Evolutionary conservation across 2,113 vertebrate genomes (phyloP).

Genomic region (Xiphophorus couchianus): DNA sequence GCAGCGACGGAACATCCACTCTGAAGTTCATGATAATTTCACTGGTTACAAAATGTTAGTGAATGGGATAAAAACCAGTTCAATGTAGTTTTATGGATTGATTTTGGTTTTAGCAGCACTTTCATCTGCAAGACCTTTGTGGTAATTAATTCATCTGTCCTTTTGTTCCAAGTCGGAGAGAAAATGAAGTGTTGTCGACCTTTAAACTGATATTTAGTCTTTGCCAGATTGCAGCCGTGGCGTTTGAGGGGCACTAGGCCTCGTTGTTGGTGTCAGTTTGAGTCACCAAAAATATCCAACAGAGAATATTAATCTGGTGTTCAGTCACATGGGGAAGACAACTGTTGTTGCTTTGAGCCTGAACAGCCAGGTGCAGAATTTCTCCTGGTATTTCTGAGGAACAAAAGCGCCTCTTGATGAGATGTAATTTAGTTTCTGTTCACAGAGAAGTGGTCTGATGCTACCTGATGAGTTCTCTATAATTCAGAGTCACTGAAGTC

Average conservation of each 20-base stretch:
- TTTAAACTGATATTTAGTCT: slow-evolving; percentile 76
- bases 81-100: slow-evolving; percentile 21
- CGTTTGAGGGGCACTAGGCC: slow-evolving; percentile 38
- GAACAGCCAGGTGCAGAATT: slow-evolving; percentile 27
- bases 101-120: slow-evolving; percentile 37
- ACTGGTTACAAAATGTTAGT: not conserved
- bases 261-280: slow-evolving; percentile 48
- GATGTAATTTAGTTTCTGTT: slow-evolving; percentile 38
- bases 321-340: slow-evolving; percentile 2
- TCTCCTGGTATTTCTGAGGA: slow-evolving; percentile 16
- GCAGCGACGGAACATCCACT: not conserved
- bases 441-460: slow-evolving; percentile 16
- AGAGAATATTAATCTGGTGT: slow-evolving; percentile 17
- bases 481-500: slow-evolving; percentile 21
- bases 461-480: slow-evolving; percentile 31
- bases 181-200: slow-evolving; percentile 73
- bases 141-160: slow-evolving; percentile 66
- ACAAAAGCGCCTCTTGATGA: slow-evolving; percentile 32
- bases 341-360: not conserved
- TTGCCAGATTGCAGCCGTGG: slow-evolving; percentile 44
- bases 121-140: slow-evolving; percentile 56
- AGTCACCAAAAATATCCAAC: slow-evolving; percentile 49
- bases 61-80: not conserved
- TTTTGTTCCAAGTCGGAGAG: slow-evolving; percentile 42
- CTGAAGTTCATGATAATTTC: not conserved